Conservation (phyloP, 2,113 vertebrate genomes). For the Lamprotornis superbus region DNA sequence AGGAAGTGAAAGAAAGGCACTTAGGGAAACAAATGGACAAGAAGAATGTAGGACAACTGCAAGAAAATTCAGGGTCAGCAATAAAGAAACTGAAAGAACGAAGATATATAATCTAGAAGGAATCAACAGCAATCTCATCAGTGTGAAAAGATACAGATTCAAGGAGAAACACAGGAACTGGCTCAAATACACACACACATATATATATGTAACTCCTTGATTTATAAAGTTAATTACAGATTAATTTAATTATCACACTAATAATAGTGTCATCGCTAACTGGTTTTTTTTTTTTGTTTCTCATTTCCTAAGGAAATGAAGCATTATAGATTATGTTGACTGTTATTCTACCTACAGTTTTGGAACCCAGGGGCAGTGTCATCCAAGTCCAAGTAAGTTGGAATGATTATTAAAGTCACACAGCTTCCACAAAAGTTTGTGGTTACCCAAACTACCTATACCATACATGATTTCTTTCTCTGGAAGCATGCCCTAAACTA, state of each 20-base stretch:
- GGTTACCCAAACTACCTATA: background rate
- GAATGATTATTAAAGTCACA: background rate
- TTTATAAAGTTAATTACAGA: background rate
- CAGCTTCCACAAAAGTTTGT: background rate
- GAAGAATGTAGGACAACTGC: background rate
- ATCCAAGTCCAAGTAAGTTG: background rate
- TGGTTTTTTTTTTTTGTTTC: background rate
- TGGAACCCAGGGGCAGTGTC: background rate
- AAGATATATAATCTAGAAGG: background rate
- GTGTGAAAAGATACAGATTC: background rate
- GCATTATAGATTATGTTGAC: background rate
- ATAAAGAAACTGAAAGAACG: background rate
- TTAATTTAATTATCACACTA: slow-evolving; percentile 5
- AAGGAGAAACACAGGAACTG: background rate
- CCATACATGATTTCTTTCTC: background rate
- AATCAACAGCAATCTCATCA: background rate
- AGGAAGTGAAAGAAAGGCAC: background rate
- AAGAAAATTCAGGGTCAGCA: background rate
- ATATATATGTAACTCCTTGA: background rate
- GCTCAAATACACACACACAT: background rate
- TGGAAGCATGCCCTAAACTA: background rate
- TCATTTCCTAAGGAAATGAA: background rate
- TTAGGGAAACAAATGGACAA: background rate
- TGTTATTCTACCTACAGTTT: background rate
- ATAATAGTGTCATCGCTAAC: background rate